Percentiles rank a stretch among this genome's conserved stretches.
These are phyloP conservation scores for Pheosia gnoma DNA, from an alignment of 2,888 invertebrate species.

Conservation along the genomic window DNA sequence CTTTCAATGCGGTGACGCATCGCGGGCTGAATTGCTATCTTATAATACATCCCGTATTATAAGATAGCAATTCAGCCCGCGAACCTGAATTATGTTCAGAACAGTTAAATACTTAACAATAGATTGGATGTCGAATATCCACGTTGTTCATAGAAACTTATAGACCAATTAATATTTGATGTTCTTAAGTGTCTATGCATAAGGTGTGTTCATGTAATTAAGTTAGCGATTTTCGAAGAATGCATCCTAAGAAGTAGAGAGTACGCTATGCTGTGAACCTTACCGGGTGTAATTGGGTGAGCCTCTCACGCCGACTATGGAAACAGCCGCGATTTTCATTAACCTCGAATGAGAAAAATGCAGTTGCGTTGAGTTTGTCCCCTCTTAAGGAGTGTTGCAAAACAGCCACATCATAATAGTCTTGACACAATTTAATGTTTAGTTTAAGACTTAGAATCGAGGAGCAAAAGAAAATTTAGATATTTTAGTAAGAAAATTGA, in stretches of 20 bases:
- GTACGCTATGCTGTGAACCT: slow-evolving; percentile 38
- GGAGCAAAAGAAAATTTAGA: no score
- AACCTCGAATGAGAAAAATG: slow-evolving; percentile 78
- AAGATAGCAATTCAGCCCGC: no score
- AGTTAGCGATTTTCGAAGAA: slow-evolving; percentile 15
- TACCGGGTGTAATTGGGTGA: slow-evolving; percentile 63
- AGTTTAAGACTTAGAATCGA: slow-evolving; percentile 4
- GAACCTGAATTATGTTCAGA: no score
- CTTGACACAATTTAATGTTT: slow-evolving; percentile 28
- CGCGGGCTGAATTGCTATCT: no score
- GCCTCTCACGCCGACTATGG: slow-evolving; percentile 60
- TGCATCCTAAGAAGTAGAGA: slow-evolving; percentile 24
- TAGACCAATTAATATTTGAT: no score
- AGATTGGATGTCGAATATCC: no score
- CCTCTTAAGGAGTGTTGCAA: slow-evolving; percentile 31
- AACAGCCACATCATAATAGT: slow-evolving; percentile 25
- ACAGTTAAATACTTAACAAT: no score
- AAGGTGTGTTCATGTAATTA: neutral
- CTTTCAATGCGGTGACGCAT: no score
- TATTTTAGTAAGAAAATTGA: no score
- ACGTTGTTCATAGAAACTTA: no score
- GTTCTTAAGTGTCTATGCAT: neutral
- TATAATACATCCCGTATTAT: no score
- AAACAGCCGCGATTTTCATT: slow-evolving; percentile 69
- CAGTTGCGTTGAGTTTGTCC: slow-evolving; percentile 51